Evolutionary conservation across 2,797 vertebrate genomes (phyloP).

Genomic region (Nothura maculosa): DNA sequence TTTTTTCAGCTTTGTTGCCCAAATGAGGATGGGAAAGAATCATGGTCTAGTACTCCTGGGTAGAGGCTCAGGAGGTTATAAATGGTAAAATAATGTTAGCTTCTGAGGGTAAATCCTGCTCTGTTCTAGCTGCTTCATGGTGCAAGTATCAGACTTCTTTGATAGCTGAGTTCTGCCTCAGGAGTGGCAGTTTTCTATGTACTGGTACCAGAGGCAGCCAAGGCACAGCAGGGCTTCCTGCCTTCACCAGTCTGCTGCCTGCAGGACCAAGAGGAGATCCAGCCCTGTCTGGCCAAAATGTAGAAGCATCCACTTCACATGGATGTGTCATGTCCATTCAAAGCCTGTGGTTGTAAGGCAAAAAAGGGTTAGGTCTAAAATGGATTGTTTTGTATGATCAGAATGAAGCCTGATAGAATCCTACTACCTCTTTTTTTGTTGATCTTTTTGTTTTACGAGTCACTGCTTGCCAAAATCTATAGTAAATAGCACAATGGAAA

Average conservation of each 20-base stretch:
- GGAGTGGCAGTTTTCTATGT: neutral
- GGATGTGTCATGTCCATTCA: neutral
- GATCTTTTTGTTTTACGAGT: neutral
- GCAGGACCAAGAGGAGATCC: neutral
- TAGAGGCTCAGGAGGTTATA: neutral
- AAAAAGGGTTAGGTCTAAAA: neutral
- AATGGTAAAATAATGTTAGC: neutral
- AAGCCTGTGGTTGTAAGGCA: neutral
- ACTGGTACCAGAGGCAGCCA: neutral
- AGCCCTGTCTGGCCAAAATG: neutral
- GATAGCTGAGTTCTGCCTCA: neutral
- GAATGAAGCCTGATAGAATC: neutral
- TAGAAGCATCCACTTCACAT: neutral
- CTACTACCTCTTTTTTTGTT: neutral
- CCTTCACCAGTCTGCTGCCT: neutral
- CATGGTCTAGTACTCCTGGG: neutral
- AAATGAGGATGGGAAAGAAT: neutral
- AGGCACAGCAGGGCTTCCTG: neutral
- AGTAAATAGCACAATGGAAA: neutral
- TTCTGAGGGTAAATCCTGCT: neutral
- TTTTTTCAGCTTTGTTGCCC: neutral
- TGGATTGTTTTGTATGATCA: neutral
- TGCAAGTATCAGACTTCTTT: neutral
- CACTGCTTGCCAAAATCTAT: neutral
- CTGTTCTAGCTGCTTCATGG: neutral